Evolutionary conservation across 1,140 invertebrate species (phyloP), one percentile per base, ranked within the genome.

Genomic region (Dryas iulia): DNA sequence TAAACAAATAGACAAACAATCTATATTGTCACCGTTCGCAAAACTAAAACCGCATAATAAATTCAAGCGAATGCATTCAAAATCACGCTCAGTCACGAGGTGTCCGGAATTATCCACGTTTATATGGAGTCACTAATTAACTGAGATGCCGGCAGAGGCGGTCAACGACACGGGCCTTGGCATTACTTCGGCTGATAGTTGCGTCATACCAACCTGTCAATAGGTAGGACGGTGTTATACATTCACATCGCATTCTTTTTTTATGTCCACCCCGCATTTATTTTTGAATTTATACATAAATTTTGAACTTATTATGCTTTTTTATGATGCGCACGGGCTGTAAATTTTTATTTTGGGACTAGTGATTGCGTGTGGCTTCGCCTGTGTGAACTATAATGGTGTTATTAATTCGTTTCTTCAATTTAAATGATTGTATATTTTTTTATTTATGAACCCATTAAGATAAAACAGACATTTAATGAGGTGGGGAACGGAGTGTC

Each of bases 161-260:
- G 80, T 78, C 78, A 73, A 56, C 69, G 80, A 84, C 78, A 52
- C 63, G 31, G 71, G 74, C 82, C 82, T 84, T 82, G 82, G 82
- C 82, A 83, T 81, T 84, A 79, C 74, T 69, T 72, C 61, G 69
- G 61, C 65, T 63, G 58, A 67, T 18, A 47, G 39, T 78, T 77
- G 74, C 79, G 74, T 81, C 79, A 81, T 18, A 47, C 60, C 73
- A 68, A 76, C 74, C 77, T 78, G 78, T 76, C 78, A 74, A 78
- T 76, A 80, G 70, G 61, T 76, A 80, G 70, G 61, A 74, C 39
- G 64, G 59, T 28, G 33, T 73, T 78, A 71, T 67, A 30, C 65
- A 67, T 60, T 67, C 35, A 31, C 18, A 59, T 3, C 47, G 52
- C 30, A 67, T 53, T 56, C 25, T 31, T 25, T 62, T 65, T 65